phyloP scores from a whole-genome alignment of 2,797 vertebrate species.

The Myripristis jacobus region DNA sequence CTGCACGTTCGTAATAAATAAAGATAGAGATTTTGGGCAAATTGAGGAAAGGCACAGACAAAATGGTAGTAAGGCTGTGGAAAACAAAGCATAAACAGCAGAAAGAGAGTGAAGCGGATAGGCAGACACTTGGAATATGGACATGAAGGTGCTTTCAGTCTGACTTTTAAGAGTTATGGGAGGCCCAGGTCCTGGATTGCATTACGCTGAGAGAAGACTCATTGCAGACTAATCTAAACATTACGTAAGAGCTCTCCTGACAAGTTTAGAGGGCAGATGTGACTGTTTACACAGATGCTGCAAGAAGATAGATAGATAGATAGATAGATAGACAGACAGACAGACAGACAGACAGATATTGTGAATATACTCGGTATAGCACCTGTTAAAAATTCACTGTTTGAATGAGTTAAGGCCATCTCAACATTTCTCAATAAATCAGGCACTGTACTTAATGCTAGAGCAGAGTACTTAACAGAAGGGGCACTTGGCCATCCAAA shows the following conservation, averaged over 20 bases:
- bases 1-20: conserved; percentile 48
- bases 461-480: conserved; percentile 51
- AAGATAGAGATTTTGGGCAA: conserved; percentile 60
- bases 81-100: conserved; percentile 60
- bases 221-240: conserved; percentile 72
- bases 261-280: conserved; percentile 70
- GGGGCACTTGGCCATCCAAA: conserved; percentile 58
- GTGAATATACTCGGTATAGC: not conserved
- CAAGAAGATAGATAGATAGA: conserved; percentile 36
- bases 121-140: conserved; percentile 59
- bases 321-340: conserved; percentile 11
- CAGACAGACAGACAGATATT: not conserved
- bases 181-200: conserved; percentile 63
- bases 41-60: conserved; percentile 45
- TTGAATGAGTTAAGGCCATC: conserved; percentile 5
- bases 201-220: conserved; percentile 64
- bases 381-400: not conserved
- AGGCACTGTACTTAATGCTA: conserved; percentile 18
- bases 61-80: conserved; percentile 49
- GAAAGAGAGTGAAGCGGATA: conserved; percentile 49
- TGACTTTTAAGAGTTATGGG: conserved; percentile 69
- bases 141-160: conserved; percentile 68
- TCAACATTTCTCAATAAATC: conserved; percentile 15
- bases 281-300: conserved; percentile 78
- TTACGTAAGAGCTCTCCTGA: conserved; percentile 73